Base-by-base conservation (phyloP, 2,797 vertebrate species). In the Stomatorhinus walkeri region DNA sequence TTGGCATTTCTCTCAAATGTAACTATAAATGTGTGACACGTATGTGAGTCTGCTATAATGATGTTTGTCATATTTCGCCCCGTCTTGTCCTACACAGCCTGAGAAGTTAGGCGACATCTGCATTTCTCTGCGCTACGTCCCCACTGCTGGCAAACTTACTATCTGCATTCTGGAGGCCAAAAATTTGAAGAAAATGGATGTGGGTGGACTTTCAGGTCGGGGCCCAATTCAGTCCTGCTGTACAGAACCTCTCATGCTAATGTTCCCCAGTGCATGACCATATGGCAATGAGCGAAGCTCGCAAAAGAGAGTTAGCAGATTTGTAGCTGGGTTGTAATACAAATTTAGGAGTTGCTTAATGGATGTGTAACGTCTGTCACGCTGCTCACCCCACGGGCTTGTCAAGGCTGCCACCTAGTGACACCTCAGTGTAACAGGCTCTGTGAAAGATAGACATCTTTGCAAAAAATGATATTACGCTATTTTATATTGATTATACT, bases 121-220 rank as follows among this genome's bases (percentile, higher is more conserved):
- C 94, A 98, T 98, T 91, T 99, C 98, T 4, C 95, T 99, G 5
- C 97, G 98, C 87, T 99, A 99, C 0, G 98, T 99, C 90, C 98
- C 98, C 89, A 99, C 98, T 0, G 98, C 98, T 0, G 98, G 98
- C 16, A 99, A 99, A 91, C 97, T 99, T 91, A 99, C 98, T 0
- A 98, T 99, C 92, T 99, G 98, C 92, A 99, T 99, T 93, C 96
- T 99, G 92, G 98, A 99, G 92, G 98, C 98, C 90, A 99, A 99
- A 95, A 99, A 99, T 93, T 95, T 99, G 91, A 99, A 99, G 95
- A 99, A 99, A 95, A 99, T 99, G 98, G 98, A 99, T 1, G 98
- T 98, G 0, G 98, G 98, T 0, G 98, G 98, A 89, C 95, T 99
- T 90, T 99, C 98, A 93, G 98, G 98, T 99, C 91, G 64, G 93